Evolutionary conservation across 2,888 invertebrate species (phyloP).

Genomic region (Germaria angustata): DNA sequence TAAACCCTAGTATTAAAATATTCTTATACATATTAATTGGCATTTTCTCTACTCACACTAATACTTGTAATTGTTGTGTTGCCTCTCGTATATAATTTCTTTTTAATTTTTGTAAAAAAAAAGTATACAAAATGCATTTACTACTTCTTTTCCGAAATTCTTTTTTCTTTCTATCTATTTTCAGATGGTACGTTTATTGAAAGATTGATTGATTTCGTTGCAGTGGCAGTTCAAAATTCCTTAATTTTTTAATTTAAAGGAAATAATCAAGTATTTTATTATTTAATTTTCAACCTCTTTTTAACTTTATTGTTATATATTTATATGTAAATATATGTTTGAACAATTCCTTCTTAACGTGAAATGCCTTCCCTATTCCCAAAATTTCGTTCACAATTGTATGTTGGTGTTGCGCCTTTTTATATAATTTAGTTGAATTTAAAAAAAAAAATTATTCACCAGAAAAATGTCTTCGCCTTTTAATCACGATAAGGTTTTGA

Average conservation of each 20-base stretch:
- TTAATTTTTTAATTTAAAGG: constrained; percentile 47
- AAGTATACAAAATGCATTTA: constrained; percentile 31
- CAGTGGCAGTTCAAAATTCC: constrained; percentile 53
- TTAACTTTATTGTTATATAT: neutral
- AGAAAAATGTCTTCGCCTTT: no score
- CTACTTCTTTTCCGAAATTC: constrained; percentile 56
- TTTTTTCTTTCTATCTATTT: constrained; percentile 58
- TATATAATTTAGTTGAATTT: no score
- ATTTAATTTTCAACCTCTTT: neutral
- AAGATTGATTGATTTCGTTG: constrained; percentile 58
- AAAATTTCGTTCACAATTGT: no score
- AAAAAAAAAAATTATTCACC: no score
- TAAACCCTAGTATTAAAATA: neutral
- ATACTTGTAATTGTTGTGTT: constrained; percentile 37
- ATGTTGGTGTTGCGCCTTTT: no score
- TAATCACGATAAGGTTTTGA: no score
- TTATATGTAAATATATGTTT: neutral
- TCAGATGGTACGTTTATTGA: constrained; percentile 60
- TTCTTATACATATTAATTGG: neutral
- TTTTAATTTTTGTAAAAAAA: constrained; percentile 11
- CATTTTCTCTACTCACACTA: neutral
- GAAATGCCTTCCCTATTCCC: no score
- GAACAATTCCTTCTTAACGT: no score
- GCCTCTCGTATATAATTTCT: neutral
- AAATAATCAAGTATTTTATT: constrained; percentile 44